A percentile compares a stretch with the other conserved stretches of the same genome.
phyloP scores from a whole-genome alignment of 2,888 invertebrate genomes.

The Adela reaumurella region DNA sequence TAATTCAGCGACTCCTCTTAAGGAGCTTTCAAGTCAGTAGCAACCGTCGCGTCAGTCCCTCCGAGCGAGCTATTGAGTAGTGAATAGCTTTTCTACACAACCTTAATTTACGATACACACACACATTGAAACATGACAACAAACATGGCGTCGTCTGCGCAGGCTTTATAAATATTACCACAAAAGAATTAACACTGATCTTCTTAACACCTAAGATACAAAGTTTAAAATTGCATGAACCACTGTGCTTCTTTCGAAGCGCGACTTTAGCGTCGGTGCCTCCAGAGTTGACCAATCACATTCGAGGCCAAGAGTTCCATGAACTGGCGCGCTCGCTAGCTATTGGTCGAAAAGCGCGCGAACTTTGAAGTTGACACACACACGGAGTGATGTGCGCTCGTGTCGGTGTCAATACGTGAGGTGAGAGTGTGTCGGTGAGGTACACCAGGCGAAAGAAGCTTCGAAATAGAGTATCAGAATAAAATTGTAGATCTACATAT shows the following conservation, averaged over 20 bases:
- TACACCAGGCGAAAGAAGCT: neutral
- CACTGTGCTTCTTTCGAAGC: too few relatives aligned
- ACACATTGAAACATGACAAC: neutral
- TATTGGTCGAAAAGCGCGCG: conserved; percentile 34
- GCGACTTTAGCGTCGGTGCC: conserved; percentile 5
- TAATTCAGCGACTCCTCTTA: too few relatives aligned
- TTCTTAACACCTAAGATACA: too few relatives aligned
- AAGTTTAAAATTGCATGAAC: too few relatives aligned
- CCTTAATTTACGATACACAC: too few relatives aligned
- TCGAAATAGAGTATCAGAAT: neutral
- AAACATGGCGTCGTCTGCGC: neutral
- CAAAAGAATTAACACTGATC: too few relatives aligned
- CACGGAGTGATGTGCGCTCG: neutral
- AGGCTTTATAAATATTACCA: too few relatives aligned
- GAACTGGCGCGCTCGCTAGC: conserved; percentile 26
- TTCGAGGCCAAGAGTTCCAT: conserved; percentile 39
- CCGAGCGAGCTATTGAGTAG: too few relatives aligned
- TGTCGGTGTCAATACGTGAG: neutral
- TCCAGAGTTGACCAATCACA: conserved; percentile 22
- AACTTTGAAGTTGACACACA: conserved; percentile 19
- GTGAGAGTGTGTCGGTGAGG: neutral
- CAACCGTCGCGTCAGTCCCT: too few relatives aligned
- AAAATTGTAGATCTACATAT: too few relatives aligned
- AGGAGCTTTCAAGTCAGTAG: too few relatives aligned
- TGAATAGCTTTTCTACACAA: too few relatives aligned